Conservation (phyloP, 2,113 vertebrate genomes). For the Morphnarchus princeps region DNA sequence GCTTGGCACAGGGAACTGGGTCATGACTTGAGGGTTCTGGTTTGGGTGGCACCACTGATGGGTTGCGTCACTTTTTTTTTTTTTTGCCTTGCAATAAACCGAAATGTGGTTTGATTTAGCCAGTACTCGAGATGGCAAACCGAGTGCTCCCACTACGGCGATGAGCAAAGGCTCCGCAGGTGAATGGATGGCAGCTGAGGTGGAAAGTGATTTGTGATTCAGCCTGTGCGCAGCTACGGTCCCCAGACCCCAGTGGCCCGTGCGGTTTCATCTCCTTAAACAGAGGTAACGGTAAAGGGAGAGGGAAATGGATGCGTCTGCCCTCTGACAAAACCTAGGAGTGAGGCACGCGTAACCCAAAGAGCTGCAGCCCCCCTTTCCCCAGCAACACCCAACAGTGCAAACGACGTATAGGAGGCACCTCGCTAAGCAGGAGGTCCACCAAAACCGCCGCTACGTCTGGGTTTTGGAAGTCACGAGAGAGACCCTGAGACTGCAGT, state of each 20-base stretch:
- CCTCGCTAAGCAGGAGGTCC: neutral
- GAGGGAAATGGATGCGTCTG: neutral
- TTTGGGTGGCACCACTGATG: neutral
- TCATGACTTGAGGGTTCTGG: neutral
- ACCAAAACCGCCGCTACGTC: neutral
- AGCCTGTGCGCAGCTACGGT: neutral
- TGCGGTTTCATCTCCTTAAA: neutral
- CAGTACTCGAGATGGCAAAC: fast-evolving
- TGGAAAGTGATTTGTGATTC: neutral
- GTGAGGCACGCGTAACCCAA: neutral
- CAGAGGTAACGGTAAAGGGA: neutral
- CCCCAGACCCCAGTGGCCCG: too few species aligned
- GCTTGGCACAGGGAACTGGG: neutral
- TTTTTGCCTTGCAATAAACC: neutral
- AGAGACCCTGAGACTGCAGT: neutral
- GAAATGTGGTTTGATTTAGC: neutral
- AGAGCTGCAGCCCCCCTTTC: neutral
- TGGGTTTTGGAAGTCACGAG: neutral
- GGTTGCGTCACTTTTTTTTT: neutral
- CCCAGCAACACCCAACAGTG: neutral
- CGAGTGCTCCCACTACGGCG: fast-evolving
- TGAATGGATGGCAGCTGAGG: fast-evolving
- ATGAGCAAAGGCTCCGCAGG: neutral
- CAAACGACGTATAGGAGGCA: fast-evolving
- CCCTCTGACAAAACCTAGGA: neutral